Percentiles rank a stretch among this genome's conserved stretches.
phyloP scores from a whole-genome alignment of 2,797 vertebrate species.

The Cynopterus sphinx region DNA sequence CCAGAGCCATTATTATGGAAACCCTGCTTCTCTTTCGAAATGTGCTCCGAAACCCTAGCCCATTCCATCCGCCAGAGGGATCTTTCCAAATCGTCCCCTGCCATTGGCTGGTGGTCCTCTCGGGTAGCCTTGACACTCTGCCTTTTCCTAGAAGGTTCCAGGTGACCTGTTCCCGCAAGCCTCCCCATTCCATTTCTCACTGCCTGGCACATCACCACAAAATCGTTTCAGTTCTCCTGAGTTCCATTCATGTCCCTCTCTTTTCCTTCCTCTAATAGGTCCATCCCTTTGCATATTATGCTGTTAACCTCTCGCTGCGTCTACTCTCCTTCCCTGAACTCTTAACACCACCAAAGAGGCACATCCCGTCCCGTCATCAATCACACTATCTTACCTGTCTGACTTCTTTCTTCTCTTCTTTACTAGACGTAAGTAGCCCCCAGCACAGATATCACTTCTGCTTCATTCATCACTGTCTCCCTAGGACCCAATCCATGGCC shows the following conservation, averaged over 20 bases:
- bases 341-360: background rate
- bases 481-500: background rate
- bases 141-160: background rate
- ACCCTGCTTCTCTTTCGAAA: background rate
- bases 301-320: too few species aligned
- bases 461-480: background rate
- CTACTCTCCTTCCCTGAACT: background rate
- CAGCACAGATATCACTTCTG: accelerated
- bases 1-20: background rate
- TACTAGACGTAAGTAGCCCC: accelerated
- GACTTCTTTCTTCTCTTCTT: background rate
- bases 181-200: background rate
- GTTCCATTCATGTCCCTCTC: background rate
- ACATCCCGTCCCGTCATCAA: too few species aligned
- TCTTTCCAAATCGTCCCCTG: background rate
- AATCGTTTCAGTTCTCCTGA: background rate
- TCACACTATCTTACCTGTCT: accelerated
- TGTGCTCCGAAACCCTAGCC: background rate
- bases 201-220: background rate
- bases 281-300: too few species aligned
- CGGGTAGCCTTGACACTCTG: background rate
- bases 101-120: accelerated
- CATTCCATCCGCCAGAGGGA: too few species aligned
- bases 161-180: background rate
- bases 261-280: too few species aligned